These are phyloP conservation scores for Oreotrochilus melanogaster DNA, from an alignment of 2,113 vertebrate species.

Conservation along the genomic window DNA sequence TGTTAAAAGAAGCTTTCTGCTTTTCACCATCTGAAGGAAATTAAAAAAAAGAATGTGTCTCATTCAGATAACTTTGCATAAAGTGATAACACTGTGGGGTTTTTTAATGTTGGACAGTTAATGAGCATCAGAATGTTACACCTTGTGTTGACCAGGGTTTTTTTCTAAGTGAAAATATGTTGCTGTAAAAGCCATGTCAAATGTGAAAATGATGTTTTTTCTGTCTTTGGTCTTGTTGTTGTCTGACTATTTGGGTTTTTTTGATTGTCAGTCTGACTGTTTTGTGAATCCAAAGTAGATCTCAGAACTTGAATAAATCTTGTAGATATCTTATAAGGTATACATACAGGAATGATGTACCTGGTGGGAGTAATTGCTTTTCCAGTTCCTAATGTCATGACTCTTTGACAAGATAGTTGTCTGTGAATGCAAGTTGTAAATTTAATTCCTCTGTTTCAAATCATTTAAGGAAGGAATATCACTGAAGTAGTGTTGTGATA, in stretches of 20 bases:
- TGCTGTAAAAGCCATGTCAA: neutral
- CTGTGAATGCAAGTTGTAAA: neutral
- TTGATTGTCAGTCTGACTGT: neutral
- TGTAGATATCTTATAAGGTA: neutral
- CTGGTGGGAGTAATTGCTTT: neutral
- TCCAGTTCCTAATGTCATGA: neutral
- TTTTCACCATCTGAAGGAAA: slow-evolving; percentile 4
- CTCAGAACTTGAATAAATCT: neutral
- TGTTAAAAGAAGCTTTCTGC: slow-evolving; percentile 11
- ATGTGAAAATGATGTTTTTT: neutral
- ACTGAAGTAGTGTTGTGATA: neutral
- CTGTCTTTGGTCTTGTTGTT: neutral
- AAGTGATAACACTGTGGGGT: neutral
- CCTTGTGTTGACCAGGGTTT: neutral
- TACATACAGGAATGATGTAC: neutral
- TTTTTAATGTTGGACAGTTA: neutral
- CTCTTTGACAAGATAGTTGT: neutral
- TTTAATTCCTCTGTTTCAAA: neutral
- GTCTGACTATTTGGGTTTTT: neutral
- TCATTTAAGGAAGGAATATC: neutral
- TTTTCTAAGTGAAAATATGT: neutral
- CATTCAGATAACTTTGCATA: neutral
- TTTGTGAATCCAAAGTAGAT: neutral
- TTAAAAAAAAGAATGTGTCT: neutral
- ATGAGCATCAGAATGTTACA: neutral